Percentiles rank a stretch among this genome's conserved stretches.
phyloP scores from a whole-genome alignment of 2,113 vertebrate species.

The Myiopsitta monachus region DNA sequence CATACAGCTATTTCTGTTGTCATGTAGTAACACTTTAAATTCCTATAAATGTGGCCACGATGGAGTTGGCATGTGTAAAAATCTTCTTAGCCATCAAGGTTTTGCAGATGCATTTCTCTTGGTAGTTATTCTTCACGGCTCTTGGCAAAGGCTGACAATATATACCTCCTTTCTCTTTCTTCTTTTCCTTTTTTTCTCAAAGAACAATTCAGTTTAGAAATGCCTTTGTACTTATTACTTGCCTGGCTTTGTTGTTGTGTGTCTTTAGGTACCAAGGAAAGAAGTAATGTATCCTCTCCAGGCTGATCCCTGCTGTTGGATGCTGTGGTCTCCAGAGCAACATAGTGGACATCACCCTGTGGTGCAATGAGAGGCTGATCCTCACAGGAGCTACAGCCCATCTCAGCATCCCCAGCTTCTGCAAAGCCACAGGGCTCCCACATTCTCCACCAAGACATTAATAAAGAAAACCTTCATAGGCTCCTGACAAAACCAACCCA shows the following conservation, averaged over 20 bases:
- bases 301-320: rapidly evolving
- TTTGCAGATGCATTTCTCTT: slow-evolving; percentile 18
- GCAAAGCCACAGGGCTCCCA: background rate
- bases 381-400: background rate
- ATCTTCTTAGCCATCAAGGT: background rate
- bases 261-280: background rate
- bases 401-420: background rate
- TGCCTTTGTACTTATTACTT: background rate
- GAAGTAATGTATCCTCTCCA: background rate
- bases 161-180: background rate
- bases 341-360: rapidly evolving
- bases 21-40: background rate
- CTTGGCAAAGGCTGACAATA: background rate
- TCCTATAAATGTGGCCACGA: background rate
- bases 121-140: background rate
- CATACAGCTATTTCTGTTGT: slow-evolving; percentile 13
- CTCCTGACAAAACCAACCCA: background rate
- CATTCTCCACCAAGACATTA: background rate
- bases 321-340: rapidly evolving
- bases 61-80: background rate
- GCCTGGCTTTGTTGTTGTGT: background rate
- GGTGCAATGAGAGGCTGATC: background rate
- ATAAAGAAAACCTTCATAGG: background rate
- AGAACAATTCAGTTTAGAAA: background rate
- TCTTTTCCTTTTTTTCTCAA: background rate